phyloP scores from a whole-genome alignment of 2,888 invertebrate species.

The Helobdella robusta region DNA sequence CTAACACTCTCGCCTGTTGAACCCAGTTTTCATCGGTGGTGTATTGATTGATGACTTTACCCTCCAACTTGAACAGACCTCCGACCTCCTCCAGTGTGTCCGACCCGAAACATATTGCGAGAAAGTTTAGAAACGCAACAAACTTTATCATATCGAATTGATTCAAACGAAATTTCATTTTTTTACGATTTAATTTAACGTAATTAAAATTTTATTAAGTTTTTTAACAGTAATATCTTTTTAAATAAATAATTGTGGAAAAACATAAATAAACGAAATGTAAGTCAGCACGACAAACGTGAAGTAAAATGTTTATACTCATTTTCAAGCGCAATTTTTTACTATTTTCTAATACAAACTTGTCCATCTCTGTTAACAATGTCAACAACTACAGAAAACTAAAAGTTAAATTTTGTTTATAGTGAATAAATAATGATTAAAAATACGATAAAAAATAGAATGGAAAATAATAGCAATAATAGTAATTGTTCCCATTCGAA shows the following conservation, averaged over 20 bases:
- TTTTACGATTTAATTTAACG: not conserved
- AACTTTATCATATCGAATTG: not conserved
- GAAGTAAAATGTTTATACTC: too few relatives aligned
- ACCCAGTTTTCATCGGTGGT: conserved; percentile 46
- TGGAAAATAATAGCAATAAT: too few relatives aligned
- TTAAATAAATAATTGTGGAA: not conserved
- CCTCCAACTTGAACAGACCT: conserved; percentile 36
- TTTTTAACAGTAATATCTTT: not conserved
- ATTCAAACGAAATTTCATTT: not conserved
- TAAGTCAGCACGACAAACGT: too few relatives aligned
- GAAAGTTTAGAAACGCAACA: not conserved
- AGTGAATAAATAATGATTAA: too few relatives aligned
- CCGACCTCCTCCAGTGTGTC: not conserved
- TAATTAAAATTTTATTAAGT: not conserved
- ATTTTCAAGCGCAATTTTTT: too few relatives aligned
- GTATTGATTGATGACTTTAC: conserved; percentile 43
- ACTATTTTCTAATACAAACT: too few relatives aligned
- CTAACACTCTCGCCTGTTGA: conserved; percentile 53
- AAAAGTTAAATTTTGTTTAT: too few relatives aligned
- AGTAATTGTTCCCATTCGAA: too few relatives aligned
- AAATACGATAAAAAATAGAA: too few relatives aligned
- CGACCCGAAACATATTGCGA: not conserved
- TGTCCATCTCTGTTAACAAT: too few relatives aligned
- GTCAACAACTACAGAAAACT: too few relatives aligned
- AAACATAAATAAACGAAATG: too few relatives aligned